phyloP scores from a whole-genome alignment of 2,113 vertebrate genomes.

The Phrynosoma blainvillii region DNA sequence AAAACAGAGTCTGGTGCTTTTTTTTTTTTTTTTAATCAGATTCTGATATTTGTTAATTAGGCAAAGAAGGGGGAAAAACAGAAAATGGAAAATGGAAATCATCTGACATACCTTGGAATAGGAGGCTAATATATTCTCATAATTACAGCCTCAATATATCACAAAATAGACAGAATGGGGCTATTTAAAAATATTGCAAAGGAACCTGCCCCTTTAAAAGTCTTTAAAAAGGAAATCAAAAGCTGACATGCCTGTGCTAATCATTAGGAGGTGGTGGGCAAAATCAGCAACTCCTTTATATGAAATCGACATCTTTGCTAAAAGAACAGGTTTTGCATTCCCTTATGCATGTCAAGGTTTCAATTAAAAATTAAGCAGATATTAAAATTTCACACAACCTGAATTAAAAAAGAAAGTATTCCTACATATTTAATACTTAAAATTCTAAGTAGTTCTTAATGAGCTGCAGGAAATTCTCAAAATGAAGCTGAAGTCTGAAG shows the following conservation, averaged over 20 bases:
- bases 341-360: constrained; percentile 29
- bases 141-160: constrained; percentile 33
- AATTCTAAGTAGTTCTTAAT: constrained; percentile 55
- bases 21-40: not conserved
- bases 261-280: constrained; percentile 14
- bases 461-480: constrained; percentile 47
- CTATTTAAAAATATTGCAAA: constrained; percentile 39
- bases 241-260: not conserved
- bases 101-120: constrained; percentile 17
- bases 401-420: constrained; percentile 68
- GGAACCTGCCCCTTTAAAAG: constrained; percentile 25
- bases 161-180: constrained; percentile 40
- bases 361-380: constrained; percentile 68
- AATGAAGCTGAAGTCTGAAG: constrained; percentile 3
- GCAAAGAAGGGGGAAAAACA: constrained; percentile 6
- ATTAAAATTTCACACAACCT: constrained; percentile 69
- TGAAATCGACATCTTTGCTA: constrained; percentile 35
- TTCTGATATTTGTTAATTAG: constrained; percentile 19
- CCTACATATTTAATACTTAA: constrained; percentile 62
- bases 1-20: not conserved
- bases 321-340: constrained; percentile 23
- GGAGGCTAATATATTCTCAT: constrained; percentile 25
- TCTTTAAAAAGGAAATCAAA: constrained; percentile 17
- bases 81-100: constrained; percentile 39
- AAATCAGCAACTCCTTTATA: constrained; percentile 9